Base-by-base conservation (phyloP, 2,888 invertebrate genomes). In the Acanthococcus lagerstroemiae region DNA sequence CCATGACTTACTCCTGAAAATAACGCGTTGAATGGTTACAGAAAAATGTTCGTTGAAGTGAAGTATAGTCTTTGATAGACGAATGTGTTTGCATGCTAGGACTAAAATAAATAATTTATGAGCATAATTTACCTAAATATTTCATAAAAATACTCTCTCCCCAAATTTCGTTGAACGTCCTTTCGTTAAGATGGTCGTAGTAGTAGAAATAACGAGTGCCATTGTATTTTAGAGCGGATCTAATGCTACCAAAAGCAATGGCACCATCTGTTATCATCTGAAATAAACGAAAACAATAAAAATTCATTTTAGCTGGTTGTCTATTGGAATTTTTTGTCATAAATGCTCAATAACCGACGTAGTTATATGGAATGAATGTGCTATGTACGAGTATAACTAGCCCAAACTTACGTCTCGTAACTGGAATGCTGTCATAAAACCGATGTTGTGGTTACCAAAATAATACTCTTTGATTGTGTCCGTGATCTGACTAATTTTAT, bases 1-100 rank as follows among this genome's bases (percentile, higher is more conserved):
- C 58, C 58, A 22, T 58, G 58, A n/a, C 44, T 25, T 4, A 58
- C 58, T 22, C 58, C 58, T 58, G 46, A n/a, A 37, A n/a, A n/a
- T 17, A 15, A 56, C n/a, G n/a, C n/a, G n/a, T n/a, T n/a, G n/a
- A n/a, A n/a, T n/a, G n/a, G n/a, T n/a, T n/a, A n/a, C n/a, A n/a
- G n/a, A n/a, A n/a, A n/a, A n/a, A n/a, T n/a, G n/a, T n/a, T n/a
- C n/a, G n/a, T n/a, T n/a, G n/a, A n/a, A n/a, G n/a, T n/a, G n/a
- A n/a, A n/a, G n/a, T n/a, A n/a, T n/a, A n/a, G n/a, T n/a, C n/a
- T n/a, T n/a, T n/a, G n/a, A n/a, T n/a, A n/a, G n/a, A n/a, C n/a
- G n/a, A n/a, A n/a, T n/a, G n/a, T n/a, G n/a, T n/a, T n/a, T n/a
- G n/a, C n/a, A n/a, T n/a, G n/a, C n/a, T n/a, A n/a, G n/a, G n/a